Base-by-base conservation (phyloP, 2,888 invertebrate species). In the Spisula subtruncata region DNA sequence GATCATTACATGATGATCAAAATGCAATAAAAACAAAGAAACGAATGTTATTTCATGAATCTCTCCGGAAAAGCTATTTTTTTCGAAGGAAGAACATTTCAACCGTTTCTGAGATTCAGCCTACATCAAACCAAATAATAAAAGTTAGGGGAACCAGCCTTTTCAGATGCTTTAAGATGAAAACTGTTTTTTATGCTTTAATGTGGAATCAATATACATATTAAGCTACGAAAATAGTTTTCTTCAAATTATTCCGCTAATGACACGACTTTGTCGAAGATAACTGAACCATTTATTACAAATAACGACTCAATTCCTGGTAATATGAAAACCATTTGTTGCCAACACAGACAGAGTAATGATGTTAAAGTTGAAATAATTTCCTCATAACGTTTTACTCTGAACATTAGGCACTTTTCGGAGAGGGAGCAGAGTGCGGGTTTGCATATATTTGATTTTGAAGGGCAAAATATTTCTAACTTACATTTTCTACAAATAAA, bases 291-390 rank as follows among this genome's bases (percentile, higher is more conserved):
- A 75, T 75, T 75, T 6, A 4, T 18, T 75, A 32, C 35, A 32
- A 75, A 16, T 32, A 75, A 75, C 5, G 14, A 14, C 16, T 75
- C 35, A 35, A 32, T 75, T 75, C 32, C 18, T 35, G 12, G 75
- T 35, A 75, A 35, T 75, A 75, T 75, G 32, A 66, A 66, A 75
- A 32, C 35, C 29, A 32, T 75, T 75, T 75, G 35, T 75, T 75
- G 75, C 35, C 75, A 35, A 75, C 25, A 35, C 32, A 75, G 35
- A 75, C 75, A 32, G 75, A 6, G 35, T 35, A 75, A 75, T 14
- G 32, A 32, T 75, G 35, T 75, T 35, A 75, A 35, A 25, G 32
- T 16, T 75, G 29, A 75, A 6, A 14, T 75, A 35, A 75, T 32
- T 16, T 16, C 12, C 14, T 75, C 32, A 32, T 75, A 16, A 75